phyloP scores from a whole-genome alignment of 2,888 invertebrate species.

The Meloe dianella region DNA sequence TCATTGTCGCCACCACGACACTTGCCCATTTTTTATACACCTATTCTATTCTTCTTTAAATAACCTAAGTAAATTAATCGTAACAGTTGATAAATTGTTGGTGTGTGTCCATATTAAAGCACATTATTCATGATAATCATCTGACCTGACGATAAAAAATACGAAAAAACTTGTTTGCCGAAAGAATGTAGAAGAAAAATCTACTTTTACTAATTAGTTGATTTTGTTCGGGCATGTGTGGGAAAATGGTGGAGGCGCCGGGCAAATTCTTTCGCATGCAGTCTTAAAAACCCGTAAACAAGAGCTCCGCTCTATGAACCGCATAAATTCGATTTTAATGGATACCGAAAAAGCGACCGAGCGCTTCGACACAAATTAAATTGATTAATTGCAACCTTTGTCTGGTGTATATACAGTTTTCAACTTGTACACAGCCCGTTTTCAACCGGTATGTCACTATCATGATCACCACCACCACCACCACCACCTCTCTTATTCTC shows the following conservation, averaged over 20 bases:
- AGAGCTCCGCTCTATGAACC: neutral
- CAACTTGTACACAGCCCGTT: neutral
- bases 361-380: slow-evolving; percentile 28
- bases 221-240: neutral
- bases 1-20: slow-evolving; percentile 8
- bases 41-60: neutral
- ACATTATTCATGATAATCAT: slow-evolving; percentile 6
- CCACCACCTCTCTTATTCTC: neutral
- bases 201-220: neutral
- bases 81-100: slow-evolving; percentile 6
- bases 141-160: neutral
- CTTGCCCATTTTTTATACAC: slow-evolving; percentile 7
- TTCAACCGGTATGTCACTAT: neutral
- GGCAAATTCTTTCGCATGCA: neutral
- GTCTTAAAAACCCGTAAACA: neutral
- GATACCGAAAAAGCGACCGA: slow-evolving; percentile 20
- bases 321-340: slow-evolving; percentile 28
- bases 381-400: slow-evolving; percentile 32
- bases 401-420: slow-evolving; percentile 16
- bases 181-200: neutral
- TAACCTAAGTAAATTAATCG: neutral
- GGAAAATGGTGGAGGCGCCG: slow-evolving; percentile 6
- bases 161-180: neutral
- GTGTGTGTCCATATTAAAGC: neutral
- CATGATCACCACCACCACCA: neutral